Evolutionary conservation across 2,797 vertebrate genomes (phyloP), one percentile per base, ranked within the genome.

Genomic region (Crypturellus tataupa): DNA sequence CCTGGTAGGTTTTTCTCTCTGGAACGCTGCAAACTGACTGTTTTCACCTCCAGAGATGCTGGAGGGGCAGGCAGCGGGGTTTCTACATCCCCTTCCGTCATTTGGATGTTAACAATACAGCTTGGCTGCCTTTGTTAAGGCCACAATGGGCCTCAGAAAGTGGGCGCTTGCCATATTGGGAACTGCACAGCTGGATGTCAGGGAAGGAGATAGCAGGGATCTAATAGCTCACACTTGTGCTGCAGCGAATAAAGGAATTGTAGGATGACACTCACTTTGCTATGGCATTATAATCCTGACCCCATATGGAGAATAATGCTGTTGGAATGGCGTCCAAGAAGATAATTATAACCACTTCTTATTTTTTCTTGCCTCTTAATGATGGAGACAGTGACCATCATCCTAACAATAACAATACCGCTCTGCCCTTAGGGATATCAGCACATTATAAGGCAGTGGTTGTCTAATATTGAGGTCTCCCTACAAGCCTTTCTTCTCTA

Each of bases 351-450:
- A 94, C 63, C 24, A 14, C 94, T 89, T 94, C 89, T 87, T 94
- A 94, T 95, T 96, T 96, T 95, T 92, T 91, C 96, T 96, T 94
- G 90, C 75, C 20, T 89, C 75, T 83, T 88, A 82, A 47, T 65
- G 90, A 90, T 79, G 62, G 64, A 75, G 83, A 70, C 49, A 21
- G 53, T 70, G 78, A 80, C 70, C 67, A 71, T 92, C 87, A n/a
- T 39, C 85, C 2, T 11, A 73, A 40, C 89, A 51, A 35, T 73
- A 82, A 93, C 21, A 33, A 55, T 58, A 67, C 75, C 82, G 75
- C 78, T 95, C 75, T 93, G 71, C 68, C 90, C 81, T 94, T 92
- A 91, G 80, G 72, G 91, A 93, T 93, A 87, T 73, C 84, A 83
- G 84, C 73, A 60, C 19, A 2, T 71, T 87, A 85, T 29, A 65